Evolutionary conservation across 2,797 vertebrate genomes (phyloP), one percentile per base, ranked within the genome.

Genomic region (Synaphobranchus kaupii): DNA sequence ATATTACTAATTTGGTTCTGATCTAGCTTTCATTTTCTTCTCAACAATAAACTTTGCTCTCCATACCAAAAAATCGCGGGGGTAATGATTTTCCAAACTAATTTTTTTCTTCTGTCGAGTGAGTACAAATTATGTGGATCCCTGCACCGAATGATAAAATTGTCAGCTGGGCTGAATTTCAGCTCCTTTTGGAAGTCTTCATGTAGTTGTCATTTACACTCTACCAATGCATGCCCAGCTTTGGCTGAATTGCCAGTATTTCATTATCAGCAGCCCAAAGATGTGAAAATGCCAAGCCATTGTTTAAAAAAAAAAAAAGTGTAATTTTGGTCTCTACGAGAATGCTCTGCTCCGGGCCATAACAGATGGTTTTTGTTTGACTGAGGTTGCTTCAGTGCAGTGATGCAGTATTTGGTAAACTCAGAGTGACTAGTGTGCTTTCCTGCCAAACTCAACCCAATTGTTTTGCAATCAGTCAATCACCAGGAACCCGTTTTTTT

Each of bases 361-460:
- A 89, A 91, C 89, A 92, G 90, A 93, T 92, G 89, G 58, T 89
- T 92, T 90, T 86, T 89, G 89, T 92, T 90, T 90, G 87, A 87
- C 87, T 87, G 0, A 86, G 85, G 25, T 92, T 90, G 90, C 87
- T 91, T 93, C 50, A 47, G 93, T 93, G 91, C 89, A 78, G 90
- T 96, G 95, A 95, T 92, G 89, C 92, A 94, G 54, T 94, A 91
- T 90, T 93, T 91, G 91, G 91, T 93, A 94, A 95, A 94, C 92
- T 92, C 85, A 0, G 90, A 88, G 88, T 88, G 94, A 94, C 92
- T 91, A 84, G 48, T 88, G 92, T 92, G 93, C 91, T 94, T 94
- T 91, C 93, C 90, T 89, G 90, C 89, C 58, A 87, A 92, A 94
- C 91, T 90, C 91, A 89, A 84, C 85, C 85, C 47, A 83, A 84